Base-by-base conservation (phyloP, 1,140 invertebrate genomes). In the Bombus turneri region DNA sequence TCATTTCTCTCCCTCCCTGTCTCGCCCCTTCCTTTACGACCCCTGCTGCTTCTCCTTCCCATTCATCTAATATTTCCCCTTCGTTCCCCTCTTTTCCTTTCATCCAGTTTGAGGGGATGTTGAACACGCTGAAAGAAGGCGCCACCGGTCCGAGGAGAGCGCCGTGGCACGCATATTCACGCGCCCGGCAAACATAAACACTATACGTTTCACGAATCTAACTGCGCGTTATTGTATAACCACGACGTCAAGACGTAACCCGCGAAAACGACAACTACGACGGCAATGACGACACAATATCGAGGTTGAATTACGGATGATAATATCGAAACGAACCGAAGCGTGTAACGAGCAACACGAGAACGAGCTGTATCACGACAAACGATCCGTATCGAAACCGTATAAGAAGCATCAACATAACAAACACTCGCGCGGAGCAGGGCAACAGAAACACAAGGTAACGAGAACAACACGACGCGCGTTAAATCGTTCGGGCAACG, bases 141-240 rank as follows among this genome's bases (percentile, higher is more conserved):
- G 90, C 90, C 88, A 91, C 89, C 81, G 89, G 89, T 91, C 66
- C 86, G 89, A 90, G 89, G 80, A 88, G 80, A 83, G 83, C 75
- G 64, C 62, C 82, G 72, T 34, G 57, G 77, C 74, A 90, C 89
- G 89, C 88, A 90, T 88, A 90, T 90, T 90, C 90, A 91, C 84
- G 87, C 90, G 88, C 84, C 79, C 87, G 89, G 80, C 83, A 88
- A 91, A 91, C 81, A 87, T 89, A 91, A 90, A 90, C 89, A 90
- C 89, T 90, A 87, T 80, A 79, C 84, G 78, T 80, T 57, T 59
- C 85, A 80, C 85, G 83, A 62, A 79, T 73, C 71, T 59, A 69
- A 68, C 3, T 41, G 28, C 37, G 31, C 39, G 13, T 41, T 59
- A 57, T 3, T 59, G 57, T 39, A 22, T 47, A 22, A 31, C 18